Percentiles rank a stretch among this genome's conserved stretches.
These are phyloP conservation scores for Phylloscopus trochilus DNA, from an alignment of 2,113 vertebrate species.

Conservation along the genomic window DNA sequence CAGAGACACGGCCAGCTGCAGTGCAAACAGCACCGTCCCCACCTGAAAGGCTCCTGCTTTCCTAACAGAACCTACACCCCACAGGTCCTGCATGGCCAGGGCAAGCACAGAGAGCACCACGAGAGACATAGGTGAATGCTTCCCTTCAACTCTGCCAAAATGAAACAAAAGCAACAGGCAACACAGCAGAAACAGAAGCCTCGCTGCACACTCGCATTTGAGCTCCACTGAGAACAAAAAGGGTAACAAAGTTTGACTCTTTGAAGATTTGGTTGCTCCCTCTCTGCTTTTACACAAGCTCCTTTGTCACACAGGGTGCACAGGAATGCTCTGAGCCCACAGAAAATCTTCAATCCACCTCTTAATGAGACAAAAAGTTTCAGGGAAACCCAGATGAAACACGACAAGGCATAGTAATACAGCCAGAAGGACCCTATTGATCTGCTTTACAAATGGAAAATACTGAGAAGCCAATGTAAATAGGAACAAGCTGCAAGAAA, in stretches of 20 bases:
- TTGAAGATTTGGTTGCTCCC: not conserved
- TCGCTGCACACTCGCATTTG: fast-evolving
- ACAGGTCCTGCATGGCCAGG: not conserved
- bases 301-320: not conserved
- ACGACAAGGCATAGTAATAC: not conserved
- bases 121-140: fast-evolving
- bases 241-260: not conserved
- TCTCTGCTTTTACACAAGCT: not conserved
- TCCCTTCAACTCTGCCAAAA: not conserved
- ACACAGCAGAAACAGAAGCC: not conserved
- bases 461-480: not conserved
- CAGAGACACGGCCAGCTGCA: not conserved
- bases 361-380: not conserved
- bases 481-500: not conserved
- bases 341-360: not conserved
- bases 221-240: not conserved
- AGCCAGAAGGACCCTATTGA: not conserved
- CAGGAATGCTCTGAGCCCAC: not conserved
- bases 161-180: not conserved
- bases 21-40: not conserved
- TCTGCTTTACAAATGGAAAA: not conserved
- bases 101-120: not conserved
- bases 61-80: not conserved
- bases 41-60: not conserved
- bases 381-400: not conserved